These are phyloP conservation scores for Flexamia atlantica DNA, from an alignment of 2,888 invertebrate genomes.

Conservation along the genomic window DNA sequence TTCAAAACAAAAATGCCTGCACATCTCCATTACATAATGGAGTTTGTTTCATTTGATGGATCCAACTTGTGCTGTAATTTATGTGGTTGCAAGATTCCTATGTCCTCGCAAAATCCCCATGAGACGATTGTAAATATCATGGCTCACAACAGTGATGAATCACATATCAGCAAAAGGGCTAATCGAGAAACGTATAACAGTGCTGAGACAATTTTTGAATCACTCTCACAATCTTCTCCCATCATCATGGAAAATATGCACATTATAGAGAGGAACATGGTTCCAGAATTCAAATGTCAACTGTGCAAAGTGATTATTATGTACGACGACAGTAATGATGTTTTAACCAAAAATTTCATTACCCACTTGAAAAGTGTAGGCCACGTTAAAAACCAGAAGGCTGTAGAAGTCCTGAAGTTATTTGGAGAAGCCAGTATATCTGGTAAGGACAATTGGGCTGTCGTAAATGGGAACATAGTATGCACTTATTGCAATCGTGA, in stretches of 20 bases:
- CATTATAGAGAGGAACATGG: conserved; percentile 31
- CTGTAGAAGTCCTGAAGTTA: conserved; percentile 13
- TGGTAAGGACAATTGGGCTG: conserved; percentile 17
- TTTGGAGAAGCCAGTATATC: conserved; percentile 29
- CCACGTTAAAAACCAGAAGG: conserved; percentile 29
- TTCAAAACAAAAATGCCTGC: conserved; percentile 30
- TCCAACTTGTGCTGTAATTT: conserved; percentile 40
- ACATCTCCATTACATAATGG: conserved; percentile 23
- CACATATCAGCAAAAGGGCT: neutral
- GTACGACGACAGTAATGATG: neutral
- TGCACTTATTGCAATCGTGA: conserved; percentile 24
- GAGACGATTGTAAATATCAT: conserved; percentile 45
- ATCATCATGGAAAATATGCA: conserved; percentile 9
- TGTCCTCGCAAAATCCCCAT: conserved; percentile 16
- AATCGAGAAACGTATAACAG: neutral
- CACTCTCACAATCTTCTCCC: neutral
- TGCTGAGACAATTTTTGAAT: neutral
- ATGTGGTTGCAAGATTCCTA: conserved; percentile 4
- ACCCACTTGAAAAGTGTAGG: conserved; percentile 5
- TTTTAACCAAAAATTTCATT: conserved; percentile 13
- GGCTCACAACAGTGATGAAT: conserved; percentile 30
- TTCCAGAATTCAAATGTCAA: conserved; percentile 29
- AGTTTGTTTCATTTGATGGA: conserved; percentile 45
- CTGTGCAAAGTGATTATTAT: neutral
- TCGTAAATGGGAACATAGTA: conserved; percentile 37